Conservation (phyloP, 1,140 invertebrate species). For the Drosophila pachea region DNA sequence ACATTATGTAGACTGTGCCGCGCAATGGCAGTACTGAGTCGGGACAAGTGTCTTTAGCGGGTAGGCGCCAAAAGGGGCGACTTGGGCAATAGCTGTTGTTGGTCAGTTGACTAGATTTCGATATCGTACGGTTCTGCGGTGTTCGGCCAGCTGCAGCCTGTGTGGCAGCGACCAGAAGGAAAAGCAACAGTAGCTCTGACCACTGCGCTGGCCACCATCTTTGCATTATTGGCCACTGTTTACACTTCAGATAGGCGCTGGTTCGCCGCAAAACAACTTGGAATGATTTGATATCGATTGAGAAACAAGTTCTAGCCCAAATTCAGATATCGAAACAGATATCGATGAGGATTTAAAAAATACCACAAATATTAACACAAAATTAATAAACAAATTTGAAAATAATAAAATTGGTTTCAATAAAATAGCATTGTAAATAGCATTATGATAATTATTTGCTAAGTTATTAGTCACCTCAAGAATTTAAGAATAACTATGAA, state of each 20-base stretch:
- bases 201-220: conserved; percentile 36
- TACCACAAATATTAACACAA: too few species aligned
- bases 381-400: too few species aligned
- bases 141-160: not conserved
- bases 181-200: conserved; percentile 27
- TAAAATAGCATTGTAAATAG: too few species aligned
- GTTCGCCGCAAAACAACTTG: conserved; percentile 11
- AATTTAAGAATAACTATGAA: not conserved
- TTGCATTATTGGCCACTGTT: conserved; percentile 37
- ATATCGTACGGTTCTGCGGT: conserved; percentile 20
- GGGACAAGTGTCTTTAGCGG: conserved; percentile 44
- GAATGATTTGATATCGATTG: conserved; percentile 24
- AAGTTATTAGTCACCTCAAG: not conserved
- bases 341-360: not conserved
- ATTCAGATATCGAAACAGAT: not conserved
- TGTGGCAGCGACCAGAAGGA: conserved; percentile 22
- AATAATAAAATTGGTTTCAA: too few species aligned
- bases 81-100: conserved; percentile 27
- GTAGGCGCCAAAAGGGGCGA: conserved; percentile 25
- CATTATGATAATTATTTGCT: too few species aligned
- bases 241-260: conserved; percentile 28
- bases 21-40: conserved; percentile 32
- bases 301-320: not conserved
- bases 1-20: conserved; percentile 81
- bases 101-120: not conserved